Evolutionary conservation across 53 echinoderm and acorn worm species (phyloP).

Genomic region (Holothuria scabra): DNA sequence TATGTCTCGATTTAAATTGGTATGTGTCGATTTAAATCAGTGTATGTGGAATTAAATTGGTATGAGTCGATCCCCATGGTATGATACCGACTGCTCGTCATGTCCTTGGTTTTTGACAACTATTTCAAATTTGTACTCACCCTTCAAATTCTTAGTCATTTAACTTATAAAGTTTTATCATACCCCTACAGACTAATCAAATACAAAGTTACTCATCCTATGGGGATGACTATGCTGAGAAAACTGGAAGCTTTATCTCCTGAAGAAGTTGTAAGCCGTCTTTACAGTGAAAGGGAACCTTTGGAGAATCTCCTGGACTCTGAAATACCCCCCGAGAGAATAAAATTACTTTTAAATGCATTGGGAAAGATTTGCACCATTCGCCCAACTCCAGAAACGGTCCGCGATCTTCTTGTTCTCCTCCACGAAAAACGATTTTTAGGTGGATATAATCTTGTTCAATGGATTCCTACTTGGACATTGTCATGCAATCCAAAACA

Average conservation of each 20-base stretch:
- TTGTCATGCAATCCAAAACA: background rate
- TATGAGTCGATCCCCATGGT: no score
- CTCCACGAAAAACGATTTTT: conserved; percentile 14
- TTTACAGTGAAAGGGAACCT: background rate
- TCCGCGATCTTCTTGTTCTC: conserved; percentile 4
- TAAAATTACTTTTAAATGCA: conserved; percentile 11
- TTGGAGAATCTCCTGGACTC: conserved; percentile 16
- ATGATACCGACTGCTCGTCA: no score
- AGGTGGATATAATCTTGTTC: background rate
- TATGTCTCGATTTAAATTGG: no score
- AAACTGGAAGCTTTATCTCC: background rate
- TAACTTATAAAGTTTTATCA: no score
- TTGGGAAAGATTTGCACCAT: background rate
- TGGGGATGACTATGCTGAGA: conserved; percentile 19
- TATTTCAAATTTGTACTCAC: no score
- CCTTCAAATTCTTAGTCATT: no score
- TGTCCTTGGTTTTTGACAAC: no score
- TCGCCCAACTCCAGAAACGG: background rate
- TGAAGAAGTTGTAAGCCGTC: background rate
- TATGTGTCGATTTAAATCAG: no score
- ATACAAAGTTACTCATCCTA: background rate
- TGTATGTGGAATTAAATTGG: no score
- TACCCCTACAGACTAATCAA: no score
- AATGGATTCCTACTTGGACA: conserved; percentile 16
- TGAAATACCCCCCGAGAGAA: background rate